Evolutionary conservation across 1,140 invertebrate genomes (phyloP), one percentile per base, ranked within the genome.

Genomic region (Atta colombica): DNA sequence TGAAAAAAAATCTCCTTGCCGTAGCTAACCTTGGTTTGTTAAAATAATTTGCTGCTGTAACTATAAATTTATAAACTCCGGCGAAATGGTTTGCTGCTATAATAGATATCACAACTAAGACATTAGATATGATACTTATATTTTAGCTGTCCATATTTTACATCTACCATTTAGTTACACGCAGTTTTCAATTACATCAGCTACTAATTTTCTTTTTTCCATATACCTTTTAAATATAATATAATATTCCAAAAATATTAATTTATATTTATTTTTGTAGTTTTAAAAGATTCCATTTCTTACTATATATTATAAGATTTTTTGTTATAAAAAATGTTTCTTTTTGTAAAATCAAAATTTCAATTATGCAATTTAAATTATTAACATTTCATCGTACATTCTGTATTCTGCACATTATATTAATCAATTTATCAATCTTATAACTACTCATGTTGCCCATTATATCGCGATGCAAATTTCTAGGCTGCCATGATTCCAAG

Each of bases 401-500:
- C 28, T 31, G 49, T 21, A 18, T 74, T 55, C 12, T n/a, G 71
- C 53, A 31, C 49, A 31, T 21, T 45, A 3, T 51, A 61, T 16
- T 25, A 61, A 39, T 77, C 35, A 16, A 61, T 77, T 45, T 77
- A 45, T 21, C 16, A 45, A 45, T 16, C 63, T 35, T 35, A 35
- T 21, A 60, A 61, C 74, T 61, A 45, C 2, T 18, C 55, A 12
- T 18, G 51, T 4, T 63, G 28, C 3, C 28, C 8, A 25, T 63
- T 61, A 49, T 45, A 45, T 7, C 51, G 51, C 14, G 8, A 61
- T 61, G 35, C n/a, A 77, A 61, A 61, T 77, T 14, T 77, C 16
- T 16, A 39, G 14, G 0, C 60, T 5, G 2, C 16, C 8, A 28
- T 77, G 1, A 61, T 77, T 61, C 6, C 31, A 61, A 45, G 18